Evolutionary conservation across 2,113 vertebrate species (phyloP).

Genomic region (Myiozetetes cayanensis): DNA sequence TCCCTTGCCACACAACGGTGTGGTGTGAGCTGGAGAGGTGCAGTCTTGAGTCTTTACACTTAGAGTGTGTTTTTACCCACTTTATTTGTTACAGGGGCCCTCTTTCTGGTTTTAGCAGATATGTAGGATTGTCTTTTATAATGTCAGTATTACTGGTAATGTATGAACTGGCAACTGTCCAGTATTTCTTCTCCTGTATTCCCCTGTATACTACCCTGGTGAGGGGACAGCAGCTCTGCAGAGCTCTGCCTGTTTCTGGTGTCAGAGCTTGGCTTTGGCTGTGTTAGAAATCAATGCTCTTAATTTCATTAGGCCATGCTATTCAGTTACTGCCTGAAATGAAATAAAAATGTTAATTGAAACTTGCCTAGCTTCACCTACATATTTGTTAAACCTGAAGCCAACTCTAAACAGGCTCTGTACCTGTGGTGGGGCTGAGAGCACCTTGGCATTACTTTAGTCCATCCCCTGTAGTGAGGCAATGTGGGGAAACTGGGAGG

Average conservation of each 20-base stretch:
- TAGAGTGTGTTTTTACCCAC: background rate
- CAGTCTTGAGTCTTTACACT: background rate
- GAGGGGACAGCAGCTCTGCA: background rate
- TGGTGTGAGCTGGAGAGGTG: background rate
- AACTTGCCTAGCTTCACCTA: background rate
- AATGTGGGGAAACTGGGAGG: background rate
- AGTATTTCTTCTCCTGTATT: background rate
- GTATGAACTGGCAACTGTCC: background rate
- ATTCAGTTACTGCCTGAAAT: background rate
- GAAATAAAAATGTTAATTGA: background rate
- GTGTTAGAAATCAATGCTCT: background rate
- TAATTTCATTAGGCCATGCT: background rate
- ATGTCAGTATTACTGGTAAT: background rate
- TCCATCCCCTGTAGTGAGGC: background rate
- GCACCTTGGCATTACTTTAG: background rate
- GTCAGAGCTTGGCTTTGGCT: background rate
- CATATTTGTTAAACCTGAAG: background rate
- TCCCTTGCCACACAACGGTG: background rate
- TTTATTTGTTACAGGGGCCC: background rate
- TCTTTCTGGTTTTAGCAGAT: background rate
- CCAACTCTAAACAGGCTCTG: background rate
- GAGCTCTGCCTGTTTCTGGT: background rate
- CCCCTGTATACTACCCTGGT: background rate
- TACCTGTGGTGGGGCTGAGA: background rate
- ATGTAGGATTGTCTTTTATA: background rate